Percentiles rank a stretch among this genome's conserved stretches.
phyloP scores from a whole-genome alignment of 1,140 invertebrate species.

The Hycleus phaleratus region DNA sequence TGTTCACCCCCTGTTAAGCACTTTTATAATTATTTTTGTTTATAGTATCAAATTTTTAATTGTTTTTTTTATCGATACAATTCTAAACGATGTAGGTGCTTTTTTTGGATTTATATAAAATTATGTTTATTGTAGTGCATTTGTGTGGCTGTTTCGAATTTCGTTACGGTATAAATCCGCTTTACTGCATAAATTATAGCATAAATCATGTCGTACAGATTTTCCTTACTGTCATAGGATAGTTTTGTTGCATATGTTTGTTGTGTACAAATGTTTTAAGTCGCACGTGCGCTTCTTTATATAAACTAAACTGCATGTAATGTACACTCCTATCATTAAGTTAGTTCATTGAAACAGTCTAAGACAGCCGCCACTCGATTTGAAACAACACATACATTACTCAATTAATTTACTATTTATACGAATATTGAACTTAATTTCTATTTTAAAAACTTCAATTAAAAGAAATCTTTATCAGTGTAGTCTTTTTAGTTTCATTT shows the following conservation, averaged over 20 bases:
- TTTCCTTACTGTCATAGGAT: conserved; percentile 11
- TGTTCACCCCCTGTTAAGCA: neutral
- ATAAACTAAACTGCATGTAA: conserved; percentile 20
- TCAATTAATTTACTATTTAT: conserved; percentile 6
- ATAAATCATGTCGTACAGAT: conserved; percentile 21
- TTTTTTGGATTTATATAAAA: conserved; percentile 3
- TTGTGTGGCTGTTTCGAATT: neutral
- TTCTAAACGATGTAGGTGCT: neutral
- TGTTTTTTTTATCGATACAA: neutral
- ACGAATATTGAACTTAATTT: too few species aligned
- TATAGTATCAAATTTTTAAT: neutral
- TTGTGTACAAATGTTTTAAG: conserved; percentile 1
- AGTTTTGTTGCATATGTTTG: conserved; percentile 22
- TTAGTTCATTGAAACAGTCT: conserved; percentile 14
- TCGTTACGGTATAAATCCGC: conserved; percentile 19
- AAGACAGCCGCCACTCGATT: conserved; percentile 12
- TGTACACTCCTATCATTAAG: conserved; percentile 19
- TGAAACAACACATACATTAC: conserved; percentile 6
- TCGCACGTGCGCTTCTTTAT: conserved; percentile 21
- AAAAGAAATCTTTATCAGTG: too few species aligned
- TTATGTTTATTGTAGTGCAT: neutral
- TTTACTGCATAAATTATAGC: conserved; percentile 18
- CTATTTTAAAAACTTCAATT: too few species aligned
- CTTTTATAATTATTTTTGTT: neutral
- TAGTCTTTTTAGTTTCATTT: too few species aligned